Conservation (phyloP, 2,113 vertebrate species). For the Setophaga kirtlandii region DNA sequence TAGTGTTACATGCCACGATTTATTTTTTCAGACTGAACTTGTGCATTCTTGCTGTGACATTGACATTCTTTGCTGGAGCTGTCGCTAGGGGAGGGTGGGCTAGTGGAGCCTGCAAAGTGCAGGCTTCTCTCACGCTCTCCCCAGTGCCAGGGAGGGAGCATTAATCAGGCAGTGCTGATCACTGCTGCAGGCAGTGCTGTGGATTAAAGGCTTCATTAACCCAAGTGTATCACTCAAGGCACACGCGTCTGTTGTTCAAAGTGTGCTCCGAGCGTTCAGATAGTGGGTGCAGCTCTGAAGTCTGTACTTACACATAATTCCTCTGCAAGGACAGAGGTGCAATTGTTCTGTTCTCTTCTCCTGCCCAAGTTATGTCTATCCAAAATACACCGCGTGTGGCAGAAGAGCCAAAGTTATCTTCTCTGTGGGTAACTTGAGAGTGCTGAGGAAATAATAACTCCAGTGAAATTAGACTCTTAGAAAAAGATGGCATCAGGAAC, state of each 20-base stretch:
- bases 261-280: neutral
- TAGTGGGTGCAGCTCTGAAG: neutral
- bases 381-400: neutral
- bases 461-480: constrained; percentile 20
- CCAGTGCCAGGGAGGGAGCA: neutral
- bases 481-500: constrained; percentile 21
- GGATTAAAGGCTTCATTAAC: constrained; percentile 38
- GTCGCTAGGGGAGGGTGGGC: neutral
- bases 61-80: constrained; percentile 24
- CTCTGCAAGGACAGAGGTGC: neutral
- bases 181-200: constrained; percentile 2
- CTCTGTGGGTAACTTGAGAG: constrained; percentile 8
- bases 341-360: neutral
- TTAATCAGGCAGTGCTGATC: neutral
- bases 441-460: neutral
- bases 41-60: neutral
- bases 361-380: neutral
- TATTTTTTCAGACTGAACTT: constrained; percentile 34
- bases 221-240: neutral
- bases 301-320: neutral
- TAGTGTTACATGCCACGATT: neutral
- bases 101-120: neutral
- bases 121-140: neutral
- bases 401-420: constrained; percentile 23
- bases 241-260: neutral